These are phyloP conservation scores for Brassicogethes aeneus DNA, from an alignment of 2,888 invertebrate genomes.

Conservation along the genomic window DNA sequence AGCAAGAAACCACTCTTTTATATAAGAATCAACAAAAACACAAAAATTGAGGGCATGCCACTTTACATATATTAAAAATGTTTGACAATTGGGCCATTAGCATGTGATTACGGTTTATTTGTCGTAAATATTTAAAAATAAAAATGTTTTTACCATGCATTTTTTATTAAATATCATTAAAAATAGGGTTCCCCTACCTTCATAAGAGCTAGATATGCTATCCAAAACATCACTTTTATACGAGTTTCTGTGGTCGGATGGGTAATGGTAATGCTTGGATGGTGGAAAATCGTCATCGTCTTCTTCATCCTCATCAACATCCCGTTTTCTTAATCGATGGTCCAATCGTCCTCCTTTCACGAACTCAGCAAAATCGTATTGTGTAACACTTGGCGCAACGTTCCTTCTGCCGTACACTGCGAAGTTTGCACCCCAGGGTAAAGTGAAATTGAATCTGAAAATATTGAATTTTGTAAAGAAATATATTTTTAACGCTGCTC, in stretches of 20 bases:
- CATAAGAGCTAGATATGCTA: constrained; percentile 40
- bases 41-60: too few species aligned
- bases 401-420: constrained; percentile 93
- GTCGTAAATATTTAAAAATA: too few species aligned
- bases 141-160: too few species aligned
- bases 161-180: too few species aligned
- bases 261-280: constrained; percentile 23
- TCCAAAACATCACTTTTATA: constrained; percentile 39
- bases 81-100: too few species aligned
- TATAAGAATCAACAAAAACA: too few species aligned
- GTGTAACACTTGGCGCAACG: constrained; percentile 91
- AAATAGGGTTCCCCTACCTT: too few species aligned
- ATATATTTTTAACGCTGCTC: too few species aligned
- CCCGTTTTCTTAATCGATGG: constrained; percentile 52
- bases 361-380: constrained; percentile 94
- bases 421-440: constrained; percentile 89
- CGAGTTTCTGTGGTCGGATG: constrained; percentile 28
- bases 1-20: too few species aligned
- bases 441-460: constrained; percentile 59
- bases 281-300: constrained; percentile 14
- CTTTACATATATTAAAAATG: too few species aligned
- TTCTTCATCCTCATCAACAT: constrained; percentile 6
- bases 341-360: constrained; percentile 79
- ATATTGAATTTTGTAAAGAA: constrained; percentile 51
- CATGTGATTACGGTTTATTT: too few species aligned